A percentile compares a stretch with the other conserved stretches of the same genome.
phyloP scores from a whole-genome alignment of 2,113 vertebrate species.

The Sisor rabdophorus region DNA sequence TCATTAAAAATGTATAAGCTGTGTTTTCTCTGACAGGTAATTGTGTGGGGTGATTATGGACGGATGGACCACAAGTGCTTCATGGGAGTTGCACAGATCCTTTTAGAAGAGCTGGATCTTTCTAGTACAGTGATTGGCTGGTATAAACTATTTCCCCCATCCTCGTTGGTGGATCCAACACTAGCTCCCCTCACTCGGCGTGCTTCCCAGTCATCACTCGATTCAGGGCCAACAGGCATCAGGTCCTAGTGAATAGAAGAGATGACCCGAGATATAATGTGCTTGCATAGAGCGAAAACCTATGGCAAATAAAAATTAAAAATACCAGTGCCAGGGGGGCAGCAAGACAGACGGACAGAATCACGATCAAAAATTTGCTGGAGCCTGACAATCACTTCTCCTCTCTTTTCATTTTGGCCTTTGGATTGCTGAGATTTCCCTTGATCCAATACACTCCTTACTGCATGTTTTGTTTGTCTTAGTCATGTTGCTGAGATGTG shows the following conservation, averaged over 20 bases:
- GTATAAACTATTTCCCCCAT: slow-evolving; percentile 98
- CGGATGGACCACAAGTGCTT: slow-evolving; percentile 99
- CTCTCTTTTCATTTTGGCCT: slow-evolving; percentile 55
- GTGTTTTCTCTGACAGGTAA: slow-evolving; percentile 74
- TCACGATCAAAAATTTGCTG: slow-evolving; percentile 83
- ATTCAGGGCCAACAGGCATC: slow-evolving; percentile 88
- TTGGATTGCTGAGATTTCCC: slow-evolving; percentile 41
- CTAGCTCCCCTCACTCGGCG: slow-evolving; percentile 91
- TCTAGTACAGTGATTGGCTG: slow-evolving; percentile 99
- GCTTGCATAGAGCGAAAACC: slow-evolving; percentile 58
- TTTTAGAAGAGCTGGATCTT: slow-evolving; percentile 95
- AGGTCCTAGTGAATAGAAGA: slow-evolving; percentile 82
- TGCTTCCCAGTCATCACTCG: slow-evolving; percentile 97
- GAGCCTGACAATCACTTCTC: slow-evolving; percentile 97
- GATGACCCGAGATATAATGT: slow-evolving; percentile 51
- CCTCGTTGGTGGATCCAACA: slow-evolving; percentile 96
- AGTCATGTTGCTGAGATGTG: slow-evolving; percentile 42
- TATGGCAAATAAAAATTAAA: slow-evolving; percentile 58
- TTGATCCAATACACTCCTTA: slow-evolving; percentile 54
- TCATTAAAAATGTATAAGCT: not conserved
- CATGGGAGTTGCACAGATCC: slow-evolving; percentile 98
- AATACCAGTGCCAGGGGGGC: slow-evolving; percentile 62
- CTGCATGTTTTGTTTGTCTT: slow-evolving; percentile 56
- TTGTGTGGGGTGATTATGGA: slow-evolving; percentile 98
- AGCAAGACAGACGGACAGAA: slow-evolving; percentile 54